Conservation (phyloP, 1,140 invertebrate species). For the Drosophila ironensis region DNA sequence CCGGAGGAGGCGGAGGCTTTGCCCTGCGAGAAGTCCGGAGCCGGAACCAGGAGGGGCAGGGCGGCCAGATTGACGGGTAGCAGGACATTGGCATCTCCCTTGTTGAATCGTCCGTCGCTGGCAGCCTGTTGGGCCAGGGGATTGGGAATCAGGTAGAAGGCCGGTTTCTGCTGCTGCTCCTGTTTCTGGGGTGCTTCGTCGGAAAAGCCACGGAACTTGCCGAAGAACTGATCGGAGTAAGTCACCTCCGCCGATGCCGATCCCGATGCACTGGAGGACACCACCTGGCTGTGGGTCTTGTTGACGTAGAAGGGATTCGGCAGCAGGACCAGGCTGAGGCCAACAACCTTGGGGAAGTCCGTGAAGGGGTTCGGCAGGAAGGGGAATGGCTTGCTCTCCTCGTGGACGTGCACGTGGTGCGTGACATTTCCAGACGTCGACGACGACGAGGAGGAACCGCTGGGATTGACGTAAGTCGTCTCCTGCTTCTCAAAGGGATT, state of each 20-base stretch:
- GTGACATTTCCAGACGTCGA: slow-evolving; percentile 27
- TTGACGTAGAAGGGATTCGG: slow-evolving; percentile 36
- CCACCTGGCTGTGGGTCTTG: slow-evolving; percentile 7
- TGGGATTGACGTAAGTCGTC: neutral
- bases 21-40: neutral
- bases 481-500: slow-evolving; percentile 55
- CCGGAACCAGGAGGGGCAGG: slow-evolving; percentile 28
- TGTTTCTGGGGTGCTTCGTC: neutral
- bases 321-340: slow-evolving; percentile 26
- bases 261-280: neutral
- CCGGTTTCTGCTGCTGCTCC: slow-evolving; percentile 10
- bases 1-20: neutral
- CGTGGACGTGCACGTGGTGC: neutral
- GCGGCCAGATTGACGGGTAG: slow-evolving; percentile 34
- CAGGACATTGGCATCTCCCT: slow-evolving; percentile 9
- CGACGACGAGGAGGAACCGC: neutral
- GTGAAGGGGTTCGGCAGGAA: slow-evolving; percentile 54
- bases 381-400: slow-evolving; percentile 33
- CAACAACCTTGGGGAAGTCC: slow-evolving; percentile 41
- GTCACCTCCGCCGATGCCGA: neutral
- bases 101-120: neutral
- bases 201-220: slow-evolving; percentile 24
- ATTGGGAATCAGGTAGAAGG: slow-evolving; percentile 39
- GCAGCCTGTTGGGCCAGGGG: slow-evolving; percentile 5
- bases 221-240: neutral